Evolutionary conservation across 2,888 invertebrate genomes (phyloP), one percentile per base, ranked within the genome.

Genomic region (Ectemnius lituratus): DNA sequence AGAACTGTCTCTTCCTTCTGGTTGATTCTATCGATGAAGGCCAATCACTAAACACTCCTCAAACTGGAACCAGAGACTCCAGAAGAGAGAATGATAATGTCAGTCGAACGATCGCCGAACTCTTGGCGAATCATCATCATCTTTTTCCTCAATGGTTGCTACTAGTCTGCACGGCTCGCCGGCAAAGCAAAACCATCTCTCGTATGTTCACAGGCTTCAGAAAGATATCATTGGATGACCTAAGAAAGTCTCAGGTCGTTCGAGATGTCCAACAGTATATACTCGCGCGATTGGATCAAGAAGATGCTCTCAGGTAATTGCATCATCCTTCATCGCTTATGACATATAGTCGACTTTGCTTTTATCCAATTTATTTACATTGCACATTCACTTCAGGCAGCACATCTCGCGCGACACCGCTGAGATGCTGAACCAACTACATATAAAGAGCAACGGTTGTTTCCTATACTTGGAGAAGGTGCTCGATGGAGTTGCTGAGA

Each of bases 191-290:
- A 88, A 94, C 95, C 84, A 96, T 95, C 87, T 94, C 83, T 23
- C 68, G 95, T 88, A 95, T 96, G 94, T 96, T 96, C 86, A 94
- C 96, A 79, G 94, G 98, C 4, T 98, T 98, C 91, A 94, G 98
- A 23, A 98, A 98, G 91, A 94, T 99, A 80, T 95, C 96, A 0
- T 90, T 99, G 83, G 99, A 99, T 87, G 98, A 99, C 91, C 91
- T 98, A 75, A 93, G 97, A 23, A 97, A 96, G 73, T 95, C 95
- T 0, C 96, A 96, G 90, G 98, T 99, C 4, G 96, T 98, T 0
- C 94, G 97, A 4, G 99, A 99, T 90, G 97, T 98, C 0, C 98
- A 99, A 90, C 95, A 98, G 86, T 99, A 98, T 88, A 98, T 99
- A 73, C 93, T 98, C 13, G 96, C 96, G 2, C 92, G 98, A 0